Conservation (phyloP, 1,140 invertebrate genomes). For the Liolophura sinensis region DNA sequence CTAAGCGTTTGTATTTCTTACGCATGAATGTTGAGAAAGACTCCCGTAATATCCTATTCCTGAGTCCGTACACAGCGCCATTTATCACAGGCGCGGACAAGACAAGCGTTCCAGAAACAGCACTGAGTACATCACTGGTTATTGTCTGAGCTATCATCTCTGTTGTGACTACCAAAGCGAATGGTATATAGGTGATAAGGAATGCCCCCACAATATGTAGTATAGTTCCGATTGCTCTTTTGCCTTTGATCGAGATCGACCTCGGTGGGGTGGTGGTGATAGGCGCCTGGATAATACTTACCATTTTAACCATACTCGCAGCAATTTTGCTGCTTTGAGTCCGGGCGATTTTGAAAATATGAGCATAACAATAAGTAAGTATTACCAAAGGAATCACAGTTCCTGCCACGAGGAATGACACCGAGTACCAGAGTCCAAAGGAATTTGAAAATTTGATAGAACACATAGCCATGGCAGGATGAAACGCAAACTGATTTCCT, state of each 20-base stretch:
- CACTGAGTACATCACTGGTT: too few relatives aligned
- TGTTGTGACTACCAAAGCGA: constrained; percentile 22
- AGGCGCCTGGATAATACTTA: constrained; percentile 43
- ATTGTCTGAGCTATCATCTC: too few relatives aligned
- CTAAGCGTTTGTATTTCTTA: too few relatives aligned
- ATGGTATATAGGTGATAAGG: constrained; percentile 41
- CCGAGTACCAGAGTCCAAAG: constrained; percentile 31
- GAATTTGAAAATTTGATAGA: constrained; percentile 24
- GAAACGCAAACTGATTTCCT: constrained; percentile 25
- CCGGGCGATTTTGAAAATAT: constrained; percentile 44
- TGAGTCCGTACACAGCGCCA: constrained; percentile 39
- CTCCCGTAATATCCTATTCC: constrained; percentile 40
- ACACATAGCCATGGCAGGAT: constrained; percentile 32
- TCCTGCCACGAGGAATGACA: constrained; percentile 23
- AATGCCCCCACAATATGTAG: constrained; percentile 45
- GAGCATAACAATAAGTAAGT: constrained; percentile 43
- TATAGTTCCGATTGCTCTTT: constrained; percentile 44
- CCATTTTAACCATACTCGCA: constrained; percentile 47
- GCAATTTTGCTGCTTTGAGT: constrained; percentile 46
- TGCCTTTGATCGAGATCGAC: constrained; percentile 34
- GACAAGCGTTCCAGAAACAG: too few relatives aligned
- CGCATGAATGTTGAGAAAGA: constrained; percentile 24
- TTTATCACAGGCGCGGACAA: constrained; percentile 39
- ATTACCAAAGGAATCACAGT: constrained; percentile 34
- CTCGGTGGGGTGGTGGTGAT: constrained; percentile 26